phyloP scores from a whole-genome alignment of 1,140 invertebrate species.

The Arion vulgaris region DNA sequence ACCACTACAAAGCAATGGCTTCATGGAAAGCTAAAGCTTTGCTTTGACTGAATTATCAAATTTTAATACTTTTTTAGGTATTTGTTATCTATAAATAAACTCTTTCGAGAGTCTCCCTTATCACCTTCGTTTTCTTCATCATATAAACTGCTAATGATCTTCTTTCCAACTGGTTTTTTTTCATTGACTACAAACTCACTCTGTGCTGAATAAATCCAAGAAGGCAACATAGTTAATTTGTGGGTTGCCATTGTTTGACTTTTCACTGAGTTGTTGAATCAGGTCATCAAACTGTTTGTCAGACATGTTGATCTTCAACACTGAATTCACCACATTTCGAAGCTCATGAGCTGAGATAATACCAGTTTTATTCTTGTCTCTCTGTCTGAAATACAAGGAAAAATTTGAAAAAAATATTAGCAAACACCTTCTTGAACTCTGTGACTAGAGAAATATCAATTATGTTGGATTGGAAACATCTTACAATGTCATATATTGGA shows the following conservation, averaged over 20 bases:
- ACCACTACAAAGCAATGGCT: no score
- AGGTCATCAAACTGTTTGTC: conserved; percentile 34
- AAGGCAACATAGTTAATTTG: conserved; percentile 22
- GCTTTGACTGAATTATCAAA: no score
- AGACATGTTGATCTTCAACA: conserved; percentile 26
- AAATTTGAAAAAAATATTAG: background rate
- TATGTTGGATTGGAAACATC: no score
- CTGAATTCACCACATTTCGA: conserved; percentile 17
- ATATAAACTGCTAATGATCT: no score
- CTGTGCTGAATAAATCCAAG: conserved; percentile 23
- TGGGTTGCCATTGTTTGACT: background rate
- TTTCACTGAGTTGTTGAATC: conserved; percentile 2
- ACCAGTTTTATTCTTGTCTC: conserved; percentile 28
- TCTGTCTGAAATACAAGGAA: conserved; percentile 9
- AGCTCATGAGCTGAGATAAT: conserved; percentile 22
- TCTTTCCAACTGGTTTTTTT: background rate
- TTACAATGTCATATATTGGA: no score
- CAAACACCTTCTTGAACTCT: no score
- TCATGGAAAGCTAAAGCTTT: no score
- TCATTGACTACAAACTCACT: conserved; percentile 12
- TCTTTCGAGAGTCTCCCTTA: background rate
- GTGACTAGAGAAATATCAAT: no score
- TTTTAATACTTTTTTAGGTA: no score
- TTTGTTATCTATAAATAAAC: no score
- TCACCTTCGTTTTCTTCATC: no score